These are phyloP conservation scores for Leptopilina boulardi DNA, from an alignment of 1,140 invertebrate species.

Conservation along the genomic window DNA sequence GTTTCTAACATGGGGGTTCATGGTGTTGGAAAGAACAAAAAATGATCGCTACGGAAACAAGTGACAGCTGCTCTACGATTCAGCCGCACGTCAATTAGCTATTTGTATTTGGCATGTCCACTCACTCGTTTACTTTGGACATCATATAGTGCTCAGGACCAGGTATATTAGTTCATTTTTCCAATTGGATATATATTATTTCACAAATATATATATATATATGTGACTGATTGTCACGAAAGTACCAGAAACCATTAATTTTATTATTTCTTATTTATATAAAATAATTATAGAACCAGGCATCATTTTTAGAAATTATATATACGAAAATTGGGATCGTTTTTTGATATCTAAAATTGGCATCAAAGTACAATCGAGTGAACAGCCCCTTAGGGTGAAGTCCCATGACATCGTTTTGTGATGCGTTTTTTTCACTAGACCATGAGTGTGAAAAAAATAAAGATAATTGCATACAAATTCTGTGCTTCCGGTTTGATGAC, in stretches of 20 bases:
- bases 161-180: not conserved
- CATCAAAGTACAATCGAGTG: too few relatives aligned
- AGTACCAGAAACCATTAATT: not conserved
- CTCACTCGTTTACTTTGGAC: constrained; percentile 24
- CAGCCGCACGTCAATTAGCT: constrained; percentile 65
- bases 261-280: not conserved
- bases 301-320: not conserved
- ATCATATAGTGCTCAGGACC: not conserved
- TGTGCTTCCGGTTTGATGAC: too few relatives aligned
- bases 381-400: too few relatives aligned
- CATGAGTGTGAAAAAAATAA: too few relatives aligned
- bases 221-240: constrained; percentile 37
- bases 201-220: too few relatives aligned
- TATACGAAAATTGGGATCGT: too few relatives aligned
- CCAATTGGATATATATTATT: constrained; percentile 4
- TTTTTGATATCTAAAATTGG: too few relatives aligned
- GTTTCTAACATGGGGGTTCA: constrained; percentile 34
- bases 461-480: too few relatives aligned
- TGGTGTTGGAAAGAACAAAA: constrained; percentile 62
- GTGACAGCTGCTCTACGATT: constrained; percentile 65
- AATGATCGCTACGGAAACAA: constrained; percentile 64
- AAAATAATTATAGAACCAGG: too few relatives aligned
- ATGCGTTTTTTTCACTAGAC: too few relatives aligned
- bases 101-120: constrained; percentile 54
- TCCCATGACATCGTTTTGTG: too few relatives aligned